Evolutionary conservation across 35 echinoderm and acorn worm species (phyloP).

Genomic region (Patiria miniata): DNA sequence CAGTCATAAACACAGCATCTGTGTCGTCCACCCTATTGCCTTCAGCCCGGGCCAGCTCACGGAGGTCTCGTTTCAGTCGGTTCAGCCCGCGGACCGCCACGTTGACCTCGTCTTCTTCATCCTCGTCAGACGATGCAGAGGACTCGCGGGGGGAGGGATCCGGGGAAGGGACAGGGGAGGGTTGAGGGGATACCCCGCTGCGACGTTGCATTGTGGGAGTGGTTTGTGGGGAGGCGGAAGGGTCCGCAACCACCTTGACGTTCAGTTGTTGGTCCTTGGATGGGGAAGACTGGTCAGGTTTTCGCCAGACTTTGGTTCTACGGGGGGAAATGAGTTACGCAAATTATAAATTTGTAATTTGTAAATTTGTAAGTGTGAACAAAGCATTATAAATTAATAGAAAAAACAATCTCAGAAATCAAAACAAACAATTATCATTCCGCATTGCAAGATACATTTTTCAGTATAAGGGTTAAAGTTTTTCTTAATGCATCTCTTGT

Average conservation of each 20-base stretch:
- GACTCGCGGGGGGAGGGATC: constrained; percentile 67
- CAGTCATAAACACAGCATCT: constrained; percentile 91
- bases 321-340: neutral
- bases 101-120: constrained; percentile 76
- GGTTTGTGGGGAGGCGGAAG: constrained; percentile 27
- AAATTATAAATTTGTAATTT: too few relatives aligned
- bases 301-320: constrained; percentile 67
- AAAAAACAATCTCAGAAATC: too few relatives aligned
- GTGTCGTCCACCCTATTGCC: constrained; percentile 74
- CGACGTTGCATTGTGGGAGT: constrained; percentile 19
- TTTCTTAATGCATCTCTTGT: too few relatives aligned
- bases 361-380: too few relatives aligned
- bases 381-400: too few relatives aligned
- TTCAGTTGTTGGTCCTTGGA: constrained; percentile 27
- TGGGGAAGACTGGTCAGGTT: constrained; percentile 50
- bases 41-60: constrained; percentile 48
- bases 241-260: neutral
- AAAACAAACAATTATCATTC: too few relatives aligned
- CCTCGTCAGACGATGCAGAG: constrained; percentile 60
- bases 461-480: too few relatives aligned
- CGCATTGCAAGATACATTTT: too few relatives aligned
- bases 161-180: constrained; percentile 62
- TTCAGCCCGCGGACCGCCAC: constrained; percentile 72
- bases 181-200: constrained; percentile 45
- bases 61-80: constrained; percentile 70